Conservation (phyloP, 2,797 vertebrate genomes). For the Clamator glandarius region DNA sequence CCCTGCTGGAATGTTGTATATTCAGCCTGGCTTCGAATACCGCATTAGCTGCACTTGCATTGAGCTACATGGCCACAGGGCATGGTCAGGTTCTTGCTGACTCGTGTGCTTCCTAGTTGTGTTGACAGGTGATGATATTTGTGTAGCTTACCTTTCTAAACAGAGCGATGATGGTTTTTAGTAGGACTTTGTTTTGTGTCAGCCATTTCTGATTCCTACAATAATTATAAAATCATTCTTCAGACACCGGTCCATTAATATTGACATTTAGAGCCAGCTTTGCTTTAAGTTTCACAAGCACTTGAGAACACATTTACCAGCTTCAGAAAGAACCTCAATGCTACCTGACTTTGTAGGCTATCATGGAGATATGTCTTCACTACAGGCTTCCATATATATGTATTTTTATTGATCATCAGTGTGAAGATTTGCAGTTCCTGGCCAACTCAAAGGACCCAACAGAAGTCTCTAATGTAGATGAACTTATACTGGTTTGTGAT, state of each 20-base stretch:
- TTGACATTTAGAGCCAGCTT: not conserved
- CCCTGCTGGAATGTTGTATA: not conserved
- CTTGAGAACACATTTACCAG: not conserved
- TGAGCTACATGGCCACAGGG: not conserved
- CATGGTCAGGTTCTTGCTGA: not conserved
- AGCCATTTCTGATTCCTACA: not conserved
- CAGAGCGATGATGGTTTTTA: not conserved
- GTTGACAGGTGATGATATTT: not conserved
- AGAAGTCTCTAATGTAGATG: not conserved
- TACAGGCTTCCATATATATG: fast-evolving
- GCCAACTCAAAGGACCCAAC: not conserved
- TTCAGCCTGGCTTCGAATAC: not conserved
- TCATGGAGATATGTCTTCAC: not conserved
- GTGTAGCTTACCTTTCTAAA: not conserved
- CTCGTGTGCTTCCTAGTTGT: not conserved
- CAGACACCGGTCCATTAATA: not conserved
- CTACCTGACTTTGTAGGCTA: not conserved
- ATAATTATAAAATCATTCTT: not conserved
- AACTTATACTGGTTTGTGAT: not conserved
- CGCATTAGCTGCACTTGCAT: not conserved
- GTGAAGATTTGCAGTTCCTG: not conserved
- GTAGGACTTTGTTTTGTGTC: not conserved
- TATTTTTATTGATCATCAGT: not conserved
- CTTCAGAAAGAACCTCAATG: not conserved
- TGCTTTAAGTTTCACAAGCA: not conserved